Evolutionary conservation across 1,140 invertebrate species (phyloP).

Genomic region (Drosophila kikkawai): DNA sequence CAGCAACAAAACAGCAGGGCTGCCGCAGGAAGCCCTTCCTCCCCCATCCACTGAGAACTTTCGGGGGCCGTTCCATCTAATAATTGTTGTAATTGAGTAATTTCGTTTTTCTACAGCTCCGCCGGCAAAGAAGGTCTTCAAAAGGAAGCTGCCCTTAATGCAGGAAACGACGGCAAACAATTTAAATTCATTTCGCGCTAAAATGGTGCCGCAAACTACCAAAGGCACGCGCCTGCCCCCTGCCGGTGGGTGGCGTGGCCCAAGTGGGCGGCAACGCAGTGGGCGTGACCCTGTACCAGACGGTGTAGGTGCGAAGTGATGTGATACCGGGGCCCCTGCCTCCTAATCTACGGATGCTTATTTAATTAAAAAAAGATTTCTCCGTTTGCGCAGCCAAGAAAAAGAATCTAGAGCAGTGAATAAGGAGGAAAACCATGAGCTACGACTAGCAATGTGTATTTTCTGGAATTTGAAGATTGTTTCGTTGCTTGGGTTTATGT

Average conservation of each 20-base stretch:
- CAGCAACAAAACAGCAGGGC: conserved; percentile 7
- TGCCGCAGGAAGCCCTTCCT: conserved; percentile 40
- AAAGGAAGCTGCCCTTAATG: conserved; percentile 74
- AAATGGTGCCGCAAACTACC: conserved; percentile 80
- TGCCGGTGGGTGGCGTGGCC: neutral
- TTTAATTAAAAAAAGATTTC: conserved; percentile 83
- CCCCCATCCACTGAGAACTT: conserved; percentile 38
- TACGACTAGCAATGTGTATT: conserved; percentile 6
- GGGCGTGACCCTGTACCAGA: conserved; percentile 21
- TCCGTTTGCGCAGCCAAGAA: conserved; percentile 21
- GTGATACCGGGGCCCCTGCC: conserved; percentile 37
- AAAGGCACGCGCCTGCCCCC: conserved; percentile 43
- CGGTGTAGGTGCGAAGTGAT: conserved; percentile 70
- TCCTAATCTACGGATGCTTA: conserved; percentile 63
- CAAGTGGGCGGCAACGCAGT: conserved; percentile 1
- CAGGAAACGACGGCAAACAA: conserved; percentile 76
- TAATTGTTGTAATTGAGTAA: conserved; percentile 84
- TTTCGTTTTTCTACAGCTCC: conserved; percentile 58
- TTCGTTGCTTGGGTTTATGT: neutral
- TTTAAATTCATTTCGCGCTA: conserved; percentile 82
- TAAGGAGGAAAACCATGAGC: neutral
- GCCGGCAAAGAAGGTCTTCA: conserved; percentile 17
- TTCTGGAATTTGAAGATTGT: neutral
- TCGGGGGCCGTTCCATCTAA: conserved; percentile 63
- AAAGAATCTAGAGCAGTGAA: neutral